Conservation (phyloP, 2,797 vertebrate species). For the Cottoperca gobio region DNA sequence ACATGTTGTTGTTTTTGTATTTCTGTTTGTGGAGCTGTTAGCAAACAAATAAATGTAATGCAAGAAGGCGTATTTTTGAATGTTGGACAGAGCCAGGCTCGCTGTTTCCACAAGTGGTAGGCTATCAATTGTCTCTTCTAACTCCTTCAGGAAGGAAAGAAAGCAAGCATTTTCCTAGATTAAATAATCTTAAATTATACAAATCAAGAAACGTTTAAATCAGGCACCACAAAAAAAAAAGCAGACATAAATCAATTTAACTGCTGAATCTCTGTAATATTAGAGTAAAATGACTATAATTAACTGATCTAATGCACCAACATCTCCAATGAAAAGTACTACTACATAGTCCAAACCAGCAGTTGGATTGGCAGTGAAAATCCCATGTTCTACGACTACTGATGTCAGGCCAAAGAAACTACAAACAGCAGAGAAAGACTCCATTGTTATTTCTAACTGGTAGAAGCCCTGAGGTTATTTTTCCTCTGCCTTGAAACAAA, state of each 20-base stretch:
- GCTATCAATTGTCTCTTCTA: neutral
- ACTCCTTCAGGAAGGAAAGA: neutral
- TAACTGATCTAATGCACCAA: constrained; percentile 8
- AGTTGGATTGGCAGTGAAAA: constrained; percentile 53
- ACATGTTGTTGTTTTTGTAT: neutral
- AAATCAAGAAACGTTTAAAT: neutral
- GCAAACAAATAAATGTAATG: neutral
- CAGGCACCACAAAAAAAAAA: neutral
- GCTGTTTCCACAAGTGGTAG: neutral
- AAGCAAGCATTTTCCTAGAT: neutral
- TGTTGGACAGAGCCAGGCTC: neutral
- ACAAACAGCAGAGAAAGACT: constrained; percentile 77
- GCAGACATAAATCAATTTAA: constrained; percentile 1
- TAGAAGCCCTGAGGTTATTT: constrained; percentile 84
- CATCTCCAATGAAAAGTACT: constrained; percentile 21
- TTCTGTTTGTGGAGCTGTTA: neutral
- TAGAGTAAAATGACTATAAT: constrained; percentile 4
- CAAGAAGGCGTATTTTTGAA: neutral
- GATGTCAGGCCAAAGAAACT: constrained; percentile 69
- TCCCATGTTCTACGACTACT: constrained; percentile 50
- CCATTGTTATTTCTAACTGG: constrained; percentile 84
- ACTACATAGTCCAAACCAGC: constrained; percentile 36
- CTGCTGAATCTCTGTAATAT: constrained; percentile 7
- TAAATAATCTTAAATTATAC: neutral
- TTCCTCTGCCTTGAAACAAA: constrained; percentile 84